Evolutionary conservation across 2,888 invertebrate species (phyloP).

Genomic region (Bugulina stolonifera): DNA sequence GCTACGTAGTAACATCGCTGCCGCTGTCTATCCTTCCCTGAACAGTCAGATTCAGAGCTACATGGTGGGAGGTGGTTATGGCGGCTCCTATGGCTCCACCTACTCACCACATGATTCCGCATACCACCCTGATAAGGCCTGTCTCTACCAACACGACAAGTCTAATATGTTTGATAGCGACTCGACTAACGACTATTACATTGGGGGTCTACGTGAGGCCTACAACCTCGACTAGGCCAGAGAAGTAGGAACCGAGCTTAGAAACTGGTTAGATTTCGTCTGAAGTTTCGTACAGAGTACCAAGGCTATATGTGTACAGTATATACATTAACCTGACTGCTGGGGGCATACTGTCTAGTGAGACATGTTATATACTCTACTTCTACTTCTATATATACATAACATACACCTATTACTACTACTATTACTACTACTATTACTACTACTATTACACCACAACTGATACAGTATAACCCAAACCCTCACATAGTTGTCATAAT

Average conservation of each 20-base stretch:
- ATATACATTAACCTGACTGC: too few species aligned
- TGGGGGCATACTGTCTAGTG: too few species aligned
- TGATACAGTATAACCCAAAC: too few species aligned
- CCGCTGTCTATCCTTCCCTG: background rate
- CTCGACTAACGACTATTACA: background rate
- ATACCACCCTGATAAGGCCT: background rate
- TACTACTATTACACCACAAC: too few species aligned
- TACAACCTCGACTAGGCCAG: background rate
- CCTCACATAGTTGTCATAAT: too few species aligned
- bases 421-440: too few species aligned
- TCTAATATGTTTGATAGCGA: background rate
- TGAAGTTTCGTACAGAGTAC: too few species aligned
- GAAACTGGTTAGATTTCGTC: too few species aligned
- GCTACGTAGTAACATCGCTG: background rate
- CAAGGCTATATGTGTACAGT: too few species aligned
- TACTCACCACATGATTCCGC: background rate
- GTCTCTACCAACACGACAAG: background rate
- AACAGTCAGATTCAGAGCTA: slow-evolving; percentile 1
- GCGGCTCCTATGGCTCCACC: background rate
- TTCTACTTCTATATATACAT: too few species aligned
- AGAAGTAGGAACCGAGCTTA: background rate
- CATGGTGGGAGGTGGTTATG: slow-evolving; percentile 5
- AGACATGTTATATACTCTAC: too few species aligned
- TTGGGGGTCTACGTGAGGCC: background rate
- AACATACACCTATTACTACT: too few species aligned